Percentiles rank a stretch among this genome's conserved stretches.
These are phyloP conservation scores for Cheilosia scutellata DNA, from an alignment of 2,888 invertebrate genomes.

Conservation along the genomic window DNA sequence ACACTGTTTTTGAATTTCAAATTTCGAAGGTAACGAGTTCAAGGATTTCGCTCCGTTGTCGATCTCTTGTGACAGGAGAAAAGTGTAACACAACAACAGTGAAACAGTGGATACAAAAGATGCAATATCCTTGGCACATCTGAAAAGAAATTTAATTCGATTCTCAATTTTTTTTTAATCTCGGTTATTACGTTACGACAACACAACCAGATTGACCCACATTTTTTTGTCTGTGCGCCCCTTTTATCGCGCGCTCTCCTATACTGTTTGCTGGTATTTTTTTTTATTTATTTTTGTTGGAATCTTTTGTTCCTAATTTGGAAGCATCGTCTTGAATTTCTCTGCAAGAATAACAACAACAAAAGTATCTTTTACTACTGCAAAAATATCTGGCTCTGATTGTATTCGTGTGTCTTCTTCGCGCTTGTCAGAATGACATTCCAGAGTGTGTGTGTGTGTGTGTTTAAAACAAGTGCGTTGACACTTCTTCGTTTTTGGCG, in stretches of 20 bases:
- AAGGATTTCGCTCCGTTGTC: constrained; percentile 61
- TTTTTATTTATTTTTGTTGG: constrained; percentile 25
- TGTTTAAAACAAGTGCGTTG: constrained; percentile 82
- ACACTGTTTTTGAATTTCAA: constrained; percentile 67
- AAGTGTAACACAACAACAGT: constrained; percentile 41
- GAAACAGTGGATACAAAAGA: constrained; percentile 32
- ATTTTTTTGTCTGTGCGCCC: constrained; percentile 76
- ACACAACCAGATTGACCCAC: constrained; percentile 82
- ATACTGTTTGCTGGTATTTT: constrained; percentile 37
- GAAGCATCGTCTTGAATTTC: constrained; percentile 64
- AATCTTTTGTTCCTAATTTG: constrained; percentile 71
- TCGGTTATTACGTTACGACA: constrained; percentile 37
- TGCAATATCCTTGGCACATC: constrained; percentile 4
- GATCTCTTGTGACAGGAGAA: constrained; percentile 3
- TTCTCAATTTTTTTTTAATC: constrained; percentile 31
- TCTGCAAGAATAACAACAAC: constrained; percentile 25
- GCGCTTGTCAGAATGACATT: constrained; percentile 66
- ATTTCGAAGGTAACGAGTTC: constrained; percentile 76
- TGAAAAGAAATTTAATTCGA: not conserved
- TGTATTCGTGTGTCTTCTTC: constrained; percentile 22
- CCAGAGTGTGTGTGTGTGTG: constrained; percentile 46
- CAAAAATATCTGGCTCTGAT: constrained; percentile 2
- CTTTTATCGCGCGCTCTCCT: constrained; percentile 60
- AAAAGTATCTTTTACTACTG: constrained; percentile 31
- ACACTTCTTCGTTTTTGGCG: constrained; percentile 78